Conservation (phyloP, 1,140 invertebrate genomes). For the Drosophila eugracilis region DNA sequence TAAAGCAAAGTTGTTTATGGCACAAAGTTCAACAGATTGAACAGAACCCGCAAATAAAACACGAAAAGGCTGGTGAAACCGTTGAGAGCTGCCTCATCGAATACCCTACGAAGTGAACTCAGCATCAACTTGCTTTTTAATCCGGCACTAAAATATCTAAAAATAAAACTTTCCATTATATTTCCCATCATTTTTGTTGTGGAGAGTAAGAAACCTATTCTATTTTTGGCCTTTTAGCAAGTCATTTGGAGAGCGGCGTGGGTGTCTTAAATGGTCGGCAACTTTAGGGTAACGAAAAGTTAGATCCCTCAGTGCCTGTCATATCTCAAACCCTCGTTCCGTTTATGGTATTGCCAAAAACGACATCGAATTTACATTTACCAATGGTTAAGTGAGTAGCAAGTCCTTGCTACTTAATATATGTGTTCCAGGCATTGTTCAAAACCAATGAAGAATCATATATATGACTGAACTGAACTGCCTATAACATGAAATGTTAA, state of each 20-base stretch:
- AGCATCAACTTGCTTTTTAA: not conserved
- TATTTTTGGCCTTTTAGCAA: not conserved
- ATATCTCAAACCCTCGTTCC: not conserved
- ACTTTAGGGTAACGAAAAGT: slow-evolving; percentile 8
- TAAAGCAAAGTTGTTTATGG: slow-evolving; percentile 58
- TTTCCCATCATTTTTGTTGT: too few relatives aligned
- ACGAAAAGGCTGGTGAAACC: not conserved
- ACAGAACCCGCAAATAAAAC: not conserved
- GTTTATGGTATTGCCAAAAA: not conserved
- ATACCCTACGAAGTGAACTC: not conserved
- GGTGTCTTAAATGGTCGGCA: not conserved
- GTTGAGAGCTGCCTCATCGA: too few relatives aligned
- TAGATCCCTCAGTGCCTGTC: not conserved
- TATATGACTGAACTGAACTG: too few relatives aligned
- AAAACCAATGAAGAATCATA: too few relatives aligned
- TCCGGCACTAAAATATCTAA: slow-evolving; percentile 5
- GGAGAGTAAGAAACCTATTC: not conserved
- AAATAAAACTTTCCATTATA: not conserved
- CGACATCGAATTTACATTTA: slow-evolving; percentile 5
- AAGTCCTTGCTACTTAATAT: not conserved
- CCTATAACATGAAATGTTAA: too few relatives aligned
- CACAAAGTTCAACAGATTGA: slow-evolving; percentile 45
- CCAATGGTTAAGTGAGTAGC: not conserved
- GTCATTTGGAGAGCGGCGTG: slow-evolving; percentile 2
- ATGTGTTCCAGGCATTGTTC: not conserved